Conservation (phyloP, 2,113 vertebrate species). For the Cynoglossus semilaevis region DNA sequence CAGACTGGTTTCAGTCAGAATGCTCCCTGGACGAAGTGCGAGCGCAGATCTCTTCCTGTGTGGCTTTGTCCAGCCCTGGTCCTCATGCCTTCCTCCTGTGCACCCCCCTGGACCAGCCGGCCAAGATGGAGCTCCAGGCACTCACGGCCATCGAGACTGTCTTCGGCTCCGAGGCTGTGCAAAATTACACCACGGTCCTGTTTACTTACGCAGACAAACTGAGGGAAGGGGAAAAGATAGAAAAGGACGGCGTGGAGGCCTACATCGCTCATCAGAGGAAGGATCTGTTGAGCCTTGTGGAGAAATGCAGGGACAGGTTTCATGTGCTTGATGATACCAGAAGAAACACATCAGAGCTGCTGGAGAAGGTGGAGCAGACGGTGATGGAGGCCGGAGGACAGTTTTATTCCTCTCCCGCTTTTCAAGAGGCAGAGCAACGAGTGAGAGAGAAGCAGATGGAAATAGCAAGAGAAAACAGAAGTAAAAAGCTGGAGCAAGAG, state of each 20-base stretch:
- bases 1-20: constrained; percentile 74
- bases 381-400: constrained; percentile 66
- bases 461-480: constrained; percentile 33
- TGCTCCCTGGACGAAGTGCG: constrained; percentile 61
- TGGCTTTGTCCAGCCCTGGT: constrained; percentile 70
- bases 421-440: constrained; percentile 60
- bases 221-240: constrained; percentile 23
- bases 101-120: constrained; percentile 70
- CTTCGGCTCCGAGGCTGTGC: constrained; percentile 62
- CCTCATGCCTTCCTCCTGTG: constrained; percentile 78
- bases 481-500: constrained; percentile 17
- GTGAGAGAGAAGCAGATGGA: constrained; percentile 64
- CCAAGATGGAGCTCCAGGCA: constrained; percentile 54
- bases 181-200: constrained; percentile 64
- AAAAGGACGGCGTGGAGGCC: constrained; percentile 50
- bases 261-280: constrained; percentile 63
- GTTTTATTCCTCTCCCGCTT: constrained; percentile 63
- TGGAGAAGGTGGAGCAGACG: constrained; percentile 74
- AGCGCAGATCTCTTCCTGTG: constrained; percentile 69
- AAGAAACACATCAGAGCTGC: constrained; percentile 49
- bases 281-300: constrained; percentile 74
- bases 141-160: constrained; percentile 52
- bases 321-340: constrained; percentile 64
- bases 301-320: constrained; percentile 73
- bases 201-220: constrained; percentile 71